phyloP scores from a whole-genome alignment of 1,140 invertebrate genomes.

The Thaumatotibia leucotreta region DNA sequence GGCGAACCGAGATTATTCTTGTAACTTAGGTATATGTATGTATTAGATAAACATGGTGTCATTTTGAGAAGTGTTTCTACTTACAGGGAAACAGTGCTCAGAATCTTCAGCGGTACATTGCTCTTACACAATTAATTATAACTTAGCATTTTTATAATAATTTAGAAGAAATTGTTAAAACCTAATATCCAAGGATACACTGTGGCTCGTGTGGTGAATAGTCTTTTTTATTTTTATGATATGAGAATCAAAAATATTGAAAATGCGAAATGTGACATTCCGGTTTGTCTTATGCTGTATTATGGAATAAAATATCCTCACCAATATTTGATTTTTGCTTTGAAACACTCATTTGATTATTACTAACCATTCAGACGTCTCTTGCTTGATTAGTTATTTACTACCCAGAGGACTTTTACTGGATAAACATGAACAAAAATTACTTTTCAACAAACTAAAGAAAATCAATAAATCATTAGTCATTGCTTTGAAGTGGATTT shows the following conservation, averaged over 20 bases:
- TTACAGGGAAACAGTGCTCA: conserved; percentile 51
- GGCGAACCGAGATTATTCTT: conserved; percentile 62
- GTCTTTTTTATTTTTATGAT: conserved; percentile 60
- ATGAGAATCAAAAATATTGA: conserved; percentile 58
- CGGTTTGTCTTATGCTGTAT: conserved; percentile 78
- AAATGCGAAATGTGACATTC: conserved; percentile 75
- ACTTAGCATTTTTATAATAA: conserved; percentile 75
- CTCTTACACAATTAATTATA: conserved; percentile 75
- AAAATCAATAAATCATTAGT: too few relatives aligned
- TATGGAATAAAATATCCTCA: conserved; percentile 79
- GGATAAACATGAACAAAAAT: too few relatives aligned
- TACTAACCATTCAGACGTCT: not conserved
- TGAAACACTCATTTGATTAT: conserved; percentile 24
- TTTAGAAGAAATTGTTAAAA: conserved; percentile 73
- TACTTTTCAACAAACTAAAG: too few relatives aligned
- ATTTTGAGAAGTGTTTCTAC: conserved; percentile 55
- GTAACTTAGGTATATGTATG: conserved; percentile 70
- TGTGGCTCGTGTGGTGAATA: conserved; percentile 62
- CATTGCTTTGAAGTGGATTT: too few relatives aligned
- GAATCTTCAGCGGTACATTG: conserved; percentile 60
- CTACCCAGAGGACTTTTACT: too few relatives aligned
- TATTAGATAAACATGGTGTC: conserved; percentile 62
- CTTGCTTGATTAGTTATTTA: too few relatives aligned
- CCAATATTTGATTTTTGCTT: conserved; percentile 61
- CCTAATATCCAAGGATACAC: conserved; percentile 53